Conservation (phyloP, 2,113 vertebrate genomes). For the Terrapene triunguis region DNA sequence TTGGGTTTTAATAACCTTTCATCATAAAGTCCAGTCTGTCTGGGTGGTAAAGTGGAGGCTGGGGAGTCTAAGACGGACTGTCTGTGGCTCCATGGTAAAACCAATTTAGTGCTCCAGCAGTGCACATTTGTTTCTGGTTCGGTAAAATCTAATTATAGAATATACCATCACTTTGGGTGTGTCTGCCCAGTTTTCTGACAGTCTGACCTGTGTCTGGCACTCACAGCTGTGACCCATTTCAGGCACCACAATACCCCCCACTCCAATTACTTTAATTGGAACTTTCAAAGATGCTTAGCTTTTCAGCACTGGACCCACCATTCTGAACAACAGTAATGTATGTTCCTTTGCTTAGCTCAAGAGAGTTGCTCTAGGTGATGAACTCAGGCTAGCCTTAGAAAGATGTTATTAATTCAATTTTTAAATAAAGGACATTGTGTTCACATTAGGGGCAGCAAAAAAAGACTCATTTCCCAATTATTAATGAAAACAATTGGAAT, state of each 20-base stretch:
- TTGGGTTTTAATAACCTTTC: no score
- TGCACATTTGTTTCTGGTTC: no score
- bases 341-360: slow-evolving; percentile 30
- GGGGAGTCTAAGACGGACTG: no score
- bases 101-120: no score
- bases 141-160: no score
- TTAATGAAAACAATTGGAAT: slow-evolving; percentile 48
- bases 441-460: slow-evolving; percentile 25
- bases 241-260: background rate
- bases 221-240: background rate
- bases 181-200: no score
- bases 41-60: no score
- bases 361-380: slow-evolving; percentile 25
- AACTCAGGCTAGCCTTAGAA: slow-evolving; percentile 37
- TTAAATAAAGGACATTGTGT: slow-evolving; percentile 32
- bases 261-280: background rate
- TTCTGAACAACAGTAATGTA: background rate
- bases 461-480: slow-evolving; percentile 18
- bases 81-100: no score
- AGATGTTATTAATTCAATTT: slow-evolving; percentile 42
- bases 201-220: no score
- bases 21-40: no score
- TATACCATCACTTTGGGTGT: no score
- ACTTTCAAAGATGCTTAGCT: background rate
- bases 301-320: background rate